Base-by-base conservation (phyloP, 2,797 vertebrate genomes). In the Chelidonichthys spinosus region DNA sequence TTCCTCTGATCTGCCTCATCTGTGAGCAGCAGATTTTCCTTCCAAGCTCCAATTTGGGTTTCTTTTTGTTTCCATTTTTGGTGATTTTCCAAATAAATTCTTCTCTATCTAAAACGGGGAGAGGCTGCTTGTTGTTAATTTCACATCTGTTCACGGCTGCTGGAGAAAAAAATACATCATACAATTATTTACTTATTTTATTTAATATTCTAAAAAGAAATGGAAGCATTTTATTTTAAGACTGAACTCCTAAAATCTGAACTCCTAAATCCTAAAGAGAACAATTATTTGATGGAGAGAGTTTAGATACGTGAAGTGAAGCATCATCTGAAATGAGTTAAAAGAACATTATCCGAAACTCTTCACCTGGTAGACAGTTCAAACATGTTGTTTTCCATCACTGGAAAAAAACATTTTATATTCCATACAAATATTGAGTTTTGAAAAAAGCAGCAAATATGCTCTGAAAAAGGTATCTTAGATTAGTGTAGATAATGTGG, bases 61-160 rank as follows among this genome's bases (percentile, higher is more conserved):
- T 54, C 46, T 73, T 81, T 83, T 86, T 86, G 72, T 81, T 85
- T 84, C 50, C 42, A 61, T 80, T 84, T 73, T 69, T 65, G 62
- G 37, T 67, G 72, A 63, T 81, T 62, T 62, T 9, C 63, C 35
- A 25, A 25, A 9, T 58, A 59, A 68, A 82, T 62, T 66, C 7
- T 11, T 42, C 25, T 69, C 44, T 52, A 66, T 75, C 79, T 68
- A 37, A 74, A 85, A 82, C 56, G 46, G 64, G 61, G 72, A 54
- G 66, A 72, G 32, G 61, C 52, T 25, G 42, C 40, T 72, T 78
- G 73, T 68, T 84, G 71, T 69, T 87, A 54, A 83, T 83, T 82
- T 86, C 72, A 52, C 40, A 83, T 82, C 62, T 72, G n/a, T 81
- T 83, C 73, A 87, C 84, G 87, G 67, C 71, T 62, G 25, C 47